Evolutionary conservation across 1,140 invertebrate species (phyloP).

Genomic region (Dinoponera quadriceps): DNA sequence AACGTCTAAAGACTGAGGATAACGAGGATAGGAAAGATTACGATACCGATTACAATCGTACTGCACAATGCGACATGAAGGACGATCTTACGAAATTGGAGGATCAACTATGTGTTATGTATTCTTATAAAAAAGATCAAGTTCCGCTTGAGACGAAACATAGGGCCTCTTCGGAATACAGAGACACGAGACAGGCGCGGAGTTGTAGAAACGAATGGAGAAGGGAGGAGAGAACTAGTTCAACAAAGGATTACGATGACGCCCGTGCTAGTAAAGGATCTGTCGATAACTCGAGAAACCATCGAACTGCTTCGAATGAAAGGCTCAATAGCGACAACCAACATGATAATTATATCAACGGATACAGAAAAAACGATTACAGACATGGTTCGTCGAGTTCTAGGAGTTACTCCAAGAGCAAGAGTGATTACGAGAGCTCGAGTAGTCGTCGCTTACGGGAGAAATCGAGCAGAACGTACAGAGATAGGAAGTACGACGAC

Average conservation of each 20-base stretch:
- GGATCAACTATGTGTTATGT: not conserved
- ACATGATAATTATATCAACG: no score
- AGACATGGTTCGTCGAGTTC: slow-evolving; percentile 1
- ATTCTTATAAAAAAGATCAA: slow-evolving; percentile 17
- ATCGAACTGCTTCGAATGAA: slow-evolving; percentile 19
- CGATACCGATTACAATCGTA: not conserved
- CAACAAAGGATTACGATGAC: not conserved
- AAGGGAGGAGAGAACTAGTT: not conserved
- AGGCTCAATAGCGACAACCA: not conserved
- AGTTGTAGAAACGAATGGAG: not conserved
- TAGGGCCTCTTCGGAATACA: slow-evolving; percentile 13
- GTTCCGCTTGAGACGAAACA: not conserved
- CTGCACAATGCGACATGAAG: not conserved
- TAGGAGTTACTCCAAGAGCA: slow-evolving; percentile 34
- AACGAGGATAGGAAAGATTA: not conserved
- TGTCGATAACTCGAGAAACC: not conserved
- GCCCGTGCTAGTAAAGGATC: not conserved
- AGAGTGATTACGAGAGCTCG: slow-evolving; percentile 14
- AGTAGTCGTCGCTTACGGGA: slow-evolving; percentile 26
- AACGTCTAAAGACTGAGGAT: slow-evolving; percentile 33
- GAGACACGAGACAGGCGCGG: slow-evolving; percentile 10
- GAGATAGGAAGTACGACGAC: slow-evolving; percentile 37
- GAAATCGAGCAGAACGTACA: slow-evolving; percentile 46
- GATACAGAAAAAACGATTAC: not conserved
- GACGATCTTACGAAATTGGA: not conserved